A percentile compares a stretch with the other conserved stretches of the same genome.
phyloP scores from a whole-genome alignment of 1,140 invertebrate species.

The Cheumatopsyche charites region DNA sequence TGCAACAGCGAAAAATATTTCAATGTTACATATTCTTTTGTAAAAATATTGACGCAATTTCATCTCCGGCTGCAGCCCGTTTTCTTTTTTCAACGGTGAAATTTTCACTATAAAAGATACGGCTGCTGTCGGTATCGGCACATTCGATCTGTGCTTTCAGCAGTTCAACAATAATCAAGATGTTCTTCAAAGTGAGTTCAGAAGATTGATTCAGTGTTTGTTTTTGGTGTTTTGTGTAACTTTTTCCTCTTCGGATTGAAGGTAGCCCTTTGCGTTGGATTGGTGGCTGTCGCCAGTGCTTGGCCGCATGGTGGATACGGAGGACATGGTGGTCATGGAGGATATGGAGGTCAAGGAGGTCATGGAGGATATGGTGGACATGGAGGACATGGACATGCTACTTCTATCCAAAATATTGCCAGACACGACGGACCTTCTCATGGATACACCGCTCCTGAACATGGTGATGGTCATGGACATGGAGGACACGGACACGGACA shows the following conservation, averaged over 20 bases:
- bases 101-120: slow-evolving; percentile 30
- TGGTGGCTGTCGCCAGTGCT: slow-evolving; percentile 35
- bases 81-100: slow-evolving; percentile 10
- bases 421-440: slow-evolving; percentile 45
- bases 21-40: slow-evolving; percentile 34
- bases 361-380: slow-evolving; percentile 21
- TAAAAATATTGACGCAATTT: slow-evolving; percentile 15
- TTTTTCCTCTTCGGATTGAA: slow-evolving; percentile 8
- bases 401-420: slow-evolving; percentile 34
- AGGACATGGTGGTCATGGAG: slow-evolving; percentile 10
- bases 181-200: slow-evolving; percentile 34
- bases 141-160: slow-evolving; percentile 21
- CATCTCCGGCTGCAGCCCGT: background rate
- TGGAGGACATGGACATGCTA: slow-evolving; percentile 38
- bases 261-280: slow-evolving; percentile 38
- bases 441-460: slow-evolving; percentile 43
- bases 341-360: slow-evolving; percentile 22
- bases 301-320: slow-evolving; percentile 31
- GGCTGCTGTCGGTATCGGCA: background rate
- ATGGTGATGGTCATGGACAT: slow-evolving; percentile 38
- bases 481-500: slow-evolving; percentile 36
- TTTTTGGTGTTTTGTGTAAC: background rate
- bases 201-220: background rate
- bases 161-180: slow-evolving; percentile 12
- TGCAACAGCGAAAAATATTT: slow-evolving; percentile 11